Evolutionary conservation across 2,797 vertebrate genomes (phyloP).

Genomic region (Phalloptychus januarius): DNA sequence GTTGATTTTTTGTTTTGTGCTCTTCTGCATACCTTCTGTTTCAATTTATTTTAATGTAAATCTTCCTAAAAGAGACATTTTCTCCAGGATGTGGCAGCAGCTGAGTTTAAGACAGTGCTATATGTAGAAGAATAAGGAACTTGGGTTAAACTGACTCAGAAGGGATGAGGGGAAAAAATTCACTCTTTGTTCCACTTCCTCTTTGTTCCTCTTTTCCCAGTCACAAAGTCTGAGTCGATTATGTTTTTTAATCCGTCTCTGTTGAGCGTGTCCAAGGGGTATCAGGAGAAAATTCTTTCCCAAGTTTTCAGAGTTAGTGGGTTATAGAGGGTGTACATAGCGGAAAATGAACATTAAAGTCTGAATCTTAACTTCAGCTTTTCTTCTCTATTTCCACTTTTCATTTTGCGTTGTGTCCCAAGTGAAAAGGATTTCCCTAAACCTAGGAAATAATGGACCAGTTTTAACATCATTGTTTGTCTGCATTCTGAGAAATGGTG

Average conservation of each 20-base stretch:
- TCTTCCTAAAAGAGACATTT: slow-evolving; percentile 14
- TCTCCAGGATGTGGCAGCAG: slow-evolving; percentile 15
- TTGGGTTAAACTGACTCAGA: slow-evolving; percentile 30
- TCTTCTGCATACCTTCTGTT: slow-evolving; percentile 29
- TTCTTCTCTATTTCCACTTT: slow-evolving; percentile 26
- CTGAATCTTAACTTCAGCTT: slow-evolving; percentile 44
- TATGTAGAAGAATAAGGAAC: slow-evolving; percentile 26
- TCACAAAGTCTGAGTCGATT: slow-evolving; percentile 48
- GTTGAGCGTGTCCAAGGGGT: slow-evolving; percentile 46
- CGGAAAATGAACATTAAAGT: slow-evolving; percentile 25
- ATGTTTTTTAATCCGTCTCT: slow-evolving; percentile 42
- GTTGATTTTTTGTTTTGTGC: not conserved
- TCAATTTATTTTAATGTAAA: slow-evolving; percentile 20
- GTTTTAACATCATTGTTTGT: slow-evolving; percentile 52
- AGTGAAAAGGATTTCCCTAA: slow-evolving; percentile 51
- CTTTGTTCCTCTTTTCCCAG: slow-evolving; percentile 44
- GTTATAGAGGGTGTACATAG: slow-evolving; percentile 39
- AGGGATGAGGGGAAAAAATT: slow-evolving; percentile 26
- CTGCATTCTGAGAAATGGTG: slow-evolving; percentile 50
- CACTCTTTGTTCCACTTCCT: slow-evolving; percentile 47
- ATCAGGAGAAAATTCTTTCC: slow-evolving; percentile 40
- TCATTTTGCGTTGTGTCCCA: slow-evolving; percentile 40
- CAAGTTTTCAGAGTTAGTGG: slow-evolving; percentile 37
- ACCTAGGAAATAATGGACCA: slow-evolving; percentile 60
- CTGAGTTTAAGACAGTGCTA: slow-evolving; percentile 1